Percentiles rank a stretch among this genome's conserved stretches.
phyloP scores from a whole-genome alignment of 2,113 vertebrate genomes.

The Callocephalon fimbriatum region DNA sequence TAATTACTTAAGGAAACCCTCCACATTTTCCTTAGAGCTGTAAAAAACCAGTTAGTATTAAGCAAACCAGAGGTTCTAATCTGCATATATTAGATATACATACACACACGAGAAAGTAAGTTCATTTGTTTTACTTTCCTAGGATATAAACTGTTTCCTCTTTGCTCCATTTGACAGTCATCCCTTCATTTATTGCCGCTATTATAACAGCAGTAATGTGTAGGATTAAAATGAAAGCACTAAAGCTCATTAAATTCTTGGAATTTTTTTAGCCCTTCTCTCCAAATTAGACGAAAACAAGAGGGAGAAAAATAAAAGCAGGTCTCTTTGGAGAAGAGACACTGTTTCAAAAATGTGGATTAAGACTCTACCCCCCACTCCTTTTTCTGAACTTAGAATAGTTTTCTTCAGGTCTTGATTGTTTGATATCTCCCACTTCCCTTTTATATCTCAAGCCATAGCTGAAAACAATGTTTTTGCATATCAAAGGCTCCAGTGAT shows the following conservation, averaged over 20 bases:
- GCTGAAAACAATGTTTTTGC: constrained; percentile 71
- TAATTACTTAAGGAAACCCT: background rate
- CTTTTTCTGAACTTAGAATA: constrained; percentile 63
- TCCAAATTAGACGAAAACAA: constrained; percentile 76
- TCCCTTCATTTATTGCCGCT: constrained; percentile 53
- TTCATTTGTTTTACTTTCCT: constrained; percentile 57
- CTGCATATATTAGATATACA: background rate
- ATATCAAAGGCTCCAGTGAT: constrained; percentile 77
- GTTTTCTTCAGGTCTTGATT: constrained; percentile 70
- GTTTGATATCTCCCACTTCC: constrained; percentile 73
- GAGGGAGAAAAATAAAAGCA: constrained; percentile 62
- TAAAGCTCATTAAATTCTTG: constrained; percentile 78
- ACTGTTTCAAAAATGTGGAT: constrained; percentile 78
- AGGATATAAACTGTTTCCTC: constrained; percentile 50
- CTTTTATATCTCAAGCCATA: constrained; percentile 66
- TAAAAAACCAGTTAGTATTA: background rate
- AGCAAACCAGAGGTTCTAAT: background rate
- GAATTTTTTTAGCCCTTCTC: constrained; percentile 67
- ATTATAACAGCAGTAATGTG: constrained; percentile 55
- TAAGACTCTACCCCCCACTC: constrained; percentile 52
- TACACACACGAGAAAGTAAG: background rate
- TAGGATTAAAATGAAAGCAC: constrained; percentile 76
- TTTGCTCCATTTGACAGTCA: constrained; percentile 65
- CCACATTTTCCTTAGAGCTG: background rate
- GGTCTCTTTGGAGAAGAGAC: constrained; percentile 70